phyloP scores from a whole-genome alignment of 2,113 vertebrate genomes.

The Corythaixoides concolor region DNA sequence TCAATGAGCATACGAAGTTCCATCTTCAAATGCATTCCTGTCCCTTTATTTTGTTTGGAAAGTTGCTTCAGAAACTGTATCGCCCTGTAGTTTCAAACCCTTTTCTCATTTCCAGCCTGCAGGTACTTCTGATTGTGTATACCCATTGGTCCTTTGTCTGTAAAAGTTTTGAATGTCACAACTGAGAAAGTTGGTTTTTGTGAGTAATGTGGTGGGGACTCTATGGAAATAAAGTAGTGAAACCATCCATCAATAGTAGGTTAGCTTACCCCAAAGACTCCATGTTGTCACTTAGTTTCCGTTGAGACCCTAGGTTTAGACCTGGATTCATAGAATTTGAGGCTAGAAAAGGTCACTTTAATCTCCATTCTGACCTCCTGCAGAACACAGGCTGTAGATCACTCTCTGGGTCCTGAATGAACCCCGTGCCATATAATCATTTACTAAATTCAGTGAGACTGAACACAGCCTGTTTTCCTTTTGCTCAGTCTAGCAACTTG shows the following conservation, averaged over 20 bases:
- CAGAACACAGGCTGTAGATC: constrained; percentile 28
- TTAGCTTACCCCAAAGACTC: constrained; percentile 17
- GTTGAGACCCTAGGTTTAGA: not conserved
- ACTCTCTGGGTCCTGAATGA: not conserved
- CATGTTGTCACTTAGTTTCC: not conserved
- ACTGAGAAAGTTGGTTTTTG: constrained; percentile 3
- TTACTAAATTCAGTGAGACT: not conserved
- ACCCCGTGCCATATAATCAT: not conserved
- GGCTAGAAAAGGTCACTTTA: constrained; percentile 31
- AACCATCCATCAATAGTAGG: not conserved
- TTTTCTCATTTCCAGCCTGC: not conserved
- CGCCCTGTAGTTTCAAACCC: not conserved
- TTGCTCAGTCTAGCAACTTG: not conserved
- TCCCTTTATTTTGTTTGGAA: not conserved
- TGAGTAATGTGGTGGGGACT: constrained; percentile 33
- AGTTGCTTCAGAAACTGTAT: not conserved
- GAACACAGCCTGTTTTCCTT: not conserved
- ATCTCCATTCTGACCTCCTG: constrained; percentile 28
- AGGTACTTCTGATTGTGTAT: not conserved
- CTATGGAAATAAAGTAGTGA: constrained; percentile 26
- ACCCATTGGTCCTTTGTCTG: constrained; percentile 32
- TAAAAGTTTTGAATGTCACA: constrained; percentile 59
- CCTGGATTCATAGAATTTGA: constrained; percentile 12
- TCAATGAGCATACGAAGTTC: not conserved
- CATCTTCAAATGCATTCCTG: not conserved